Conservation (phyloP, 2,113 vertebrate genomes). For the Chelonoidis abingdonii region DNA sequence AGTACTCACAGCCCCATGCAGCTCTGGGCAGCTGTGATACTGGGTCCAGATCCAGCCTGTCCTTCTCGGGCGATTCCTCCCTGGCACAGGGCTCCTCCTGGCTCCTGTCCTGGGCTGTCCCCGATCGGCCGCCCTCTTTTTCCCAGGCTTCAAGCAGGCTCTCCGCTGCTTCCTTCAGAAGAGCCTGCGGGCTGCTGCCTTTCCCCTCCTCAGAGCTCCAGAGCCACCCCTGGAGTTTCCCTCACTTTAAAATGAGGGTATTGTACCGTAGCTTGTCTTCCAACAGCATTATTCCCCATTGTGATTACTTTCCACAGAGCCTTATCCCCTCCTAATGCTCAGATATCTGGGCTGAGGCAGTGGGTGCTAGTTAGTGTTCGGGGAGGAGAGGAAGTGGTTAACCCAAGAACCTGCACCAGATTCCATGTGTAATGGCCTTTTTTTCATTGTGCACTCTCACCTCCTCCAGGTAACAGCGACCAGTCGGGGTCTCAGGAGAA, state of each 20-base stretch:
- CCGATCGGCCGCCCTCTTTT: too few relatives aligned
- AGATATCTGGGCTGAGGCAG: neutral
- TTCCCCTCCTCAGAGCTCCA: too few relatives aligned
- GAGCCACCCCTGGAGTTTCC: too few relatives aligned
- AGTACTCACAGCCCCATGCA: too few relatives aligned
- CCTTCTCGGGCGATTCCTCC: too few relatives aligned
- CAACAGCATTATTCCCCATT: neutral
- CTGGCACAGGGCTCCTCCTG: too few relatives aligned
- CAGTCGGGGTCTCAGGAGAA: slow-evolving; percentile 96
- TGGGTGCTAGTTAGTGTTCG: neutral
- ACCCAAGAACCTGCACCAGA: neutral
- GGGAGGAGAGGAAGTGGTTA: slow-evolving; percentile 1
- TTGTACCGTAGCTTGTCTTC: neutral
- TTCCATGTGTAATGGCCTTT: neutral
- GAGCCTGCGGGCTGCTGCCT: too few relatives aligned
- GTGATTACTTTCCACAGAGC: neutral
- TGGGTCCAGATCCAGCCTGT: too few relatives aligned
- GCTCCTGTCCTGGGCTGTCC: too few relatives aligned
- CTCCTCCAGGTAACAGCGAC: slow-evolving; percentile 92
- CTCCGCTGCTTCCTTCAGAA: too few relatives aligned
- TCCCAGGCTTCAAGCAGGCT: too few relatives aligned
- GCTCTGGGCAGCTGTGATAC: too few relatives aligned
- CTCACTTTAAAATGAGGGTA: neutral
- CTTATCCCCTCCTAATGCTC: neutral
- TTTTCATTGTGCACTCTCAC: neutral